These are phyloP conservation scores for Leptinotarsa lineolata DNA, from an alignment of 1,140 invertebrate genomes.

Conservation along the genomic window DNA sequence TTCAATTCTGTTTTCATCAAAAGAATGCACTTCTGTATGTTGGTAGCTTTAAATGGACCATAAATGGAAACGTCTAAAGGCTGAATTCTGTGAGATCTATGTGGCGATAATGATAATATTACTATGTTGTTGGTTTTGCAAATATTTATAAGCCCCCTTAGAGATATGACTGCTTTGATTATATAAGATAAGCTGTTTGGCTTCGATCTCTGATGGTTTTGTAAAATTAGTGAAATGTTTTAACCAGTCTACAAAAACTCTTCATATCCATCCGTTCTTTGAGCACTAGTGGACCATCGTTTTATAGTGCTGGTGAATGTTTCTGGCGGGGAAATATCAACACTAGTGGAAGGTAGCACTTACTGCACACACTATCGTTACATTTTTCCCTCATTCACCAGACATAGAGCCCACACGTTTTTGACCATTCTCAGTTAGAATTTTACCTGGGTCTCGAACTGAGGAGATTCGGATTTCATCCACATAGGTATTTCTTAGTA, in stretches of 20 bases:
- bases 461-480: constrained; percentile 14
- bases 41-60: not conserved
- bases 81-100: not conserved
- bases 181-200: constrained; percentile 19
- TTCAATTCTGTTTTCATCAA: not conserved
- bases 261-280: constrained; percentile 28
- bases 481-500: not conserved
- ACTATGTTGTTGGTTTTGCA: constrained; percentile 18
- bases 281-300: constrained; percentile 2
- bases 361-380: not conserved
- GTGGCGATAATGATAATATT: not conserved
- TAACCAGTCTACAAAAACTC: constrained; percentile 26
- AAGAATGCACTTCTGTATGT: not conserved
- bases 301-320: constrained; percentile 1
- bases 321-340: constrained; percentile 18
- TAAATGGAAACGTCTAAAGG: not conserved
- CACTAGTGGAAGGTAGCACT: not conserved
- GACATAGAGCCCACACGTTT: not conserved
- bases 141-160: not conserved
- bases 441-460: not conserved
- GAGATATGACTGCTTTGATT: constrained; percentile 22
- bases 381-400: not conserved
- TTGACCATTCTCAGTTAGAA: not conserved
- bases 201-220: constrained; percentile 16
- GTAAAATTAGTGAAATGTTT: constrained; percentile 23